phyloP scores from a whole-genome alignment of 2,888 invertebrate genomes.

The Uloborus plumipes region DNA sequence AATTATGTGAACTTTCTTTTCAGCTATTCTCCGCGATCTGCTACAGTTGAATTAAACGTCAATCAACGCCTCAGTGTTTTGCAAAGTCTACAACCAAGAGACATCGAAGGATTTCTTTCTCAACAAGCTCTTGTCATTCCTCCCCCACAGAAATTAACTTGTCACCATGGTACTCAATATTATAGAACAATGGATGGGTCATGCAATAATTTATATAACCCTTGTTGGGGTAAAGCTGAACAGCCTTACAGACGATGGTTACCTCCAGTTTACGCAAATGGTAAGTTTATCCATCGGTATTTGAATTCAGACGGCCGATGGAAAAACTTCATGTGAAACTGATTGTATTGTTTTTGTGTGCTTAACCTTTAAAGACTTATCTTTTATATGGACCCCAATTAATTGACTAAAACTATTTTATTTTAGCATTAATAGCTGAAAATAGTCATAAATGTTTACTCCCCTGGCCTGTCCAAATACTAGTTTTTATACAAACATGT shows the following conservation, averaged over 20 bases:
- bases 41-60: not conserved
- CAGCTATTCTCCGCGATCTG: slow-evolving; percentile 20
- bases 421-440: no score
- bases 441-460: no score
- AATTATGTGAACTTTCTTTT: not conserved
- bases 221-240: slow-evolving; percentile 59
- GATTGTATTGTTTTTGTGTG: no score
- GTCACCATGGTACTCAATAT: slow-evolving; percentile 6
- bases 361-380: no score
- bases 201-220: slow-evolving; percentile 55
- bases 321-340: no score
- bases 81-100: not conserved
- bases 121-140: slow-evolving; percentile 22
- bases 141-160: not conserved
- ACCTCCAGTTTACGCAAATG: slow-evolving; percentile 48
- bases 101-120: slow-evolving; percentile 8
- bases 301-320: no score
- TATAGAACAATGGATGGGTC: slow-evolving; percentile 57
- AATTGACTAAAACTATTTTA: no score
- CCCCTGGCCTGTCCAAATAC: no score
- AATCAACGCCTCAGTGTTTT: slow-evolving; percentile 2
- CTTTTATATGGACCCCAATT: no score
- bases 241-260: slow-evolving; percentile 59
- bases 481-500: no score
- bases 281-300: slow-evolving; percentile 4